Conservation (phyloP, 2,888 invertebrate genomes). For the Drosophila paramelanica region DNA sequence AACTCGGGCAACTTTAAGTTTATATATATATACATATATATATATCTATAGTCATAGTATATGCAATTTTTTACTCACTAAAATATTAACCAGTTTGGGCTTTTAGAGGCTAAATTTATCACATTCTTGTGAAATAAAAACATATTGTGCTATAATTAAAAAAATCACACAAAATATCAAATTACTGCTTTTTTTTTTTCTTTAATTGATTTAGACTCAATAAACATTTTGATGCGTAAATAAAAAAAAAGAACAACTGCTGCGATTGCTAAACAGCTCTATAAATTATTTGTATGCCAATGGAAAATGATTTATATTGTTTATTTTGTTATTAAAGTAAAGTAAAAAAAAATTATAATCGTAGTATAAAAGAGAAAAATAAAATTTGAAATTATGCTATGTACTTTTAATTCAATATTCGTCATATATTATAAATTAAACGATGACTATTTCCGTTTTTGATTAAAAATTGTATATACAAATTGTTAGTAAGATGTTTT, state of each 20-base stretch:
- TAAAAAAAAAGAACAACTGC: not conserved
- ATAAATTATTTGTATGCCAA: too few relatives aligned
- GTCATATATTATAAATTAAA: too few relatives aligned
- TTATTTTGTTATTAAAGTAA: not conserved
- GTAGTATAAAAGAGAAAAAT: too few relatives aligned
- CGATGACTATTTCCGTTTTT: too few relatives aligned
- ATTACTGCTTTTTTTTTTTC: not conserved
- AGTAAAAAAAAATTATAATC: too few relatives aligned
- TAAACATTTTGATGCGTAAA: not conserved
- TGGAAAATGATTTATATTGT: not conserved
- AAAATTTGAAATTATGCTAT: too few relatives aligned
- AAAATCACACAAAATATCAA: not conserved
- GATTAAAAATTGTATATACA: too few relatives aligned
- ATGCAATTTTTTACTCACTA: not conserved
- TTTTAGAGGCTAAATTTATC: slow-evolving; percentile 6
- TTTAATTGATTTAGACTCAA: not conserved
- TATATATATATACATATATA: not conserved
- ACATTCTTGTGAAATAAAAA: slow-evolving; percentile 8
- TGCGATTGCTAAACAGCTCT: not conserved
- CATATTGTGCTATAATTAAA: not conserved
- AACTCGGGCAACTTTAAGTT: not conserved
- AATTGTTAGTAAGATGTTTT: too few relatives aligned
- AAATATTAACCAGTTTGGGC: not conserved
- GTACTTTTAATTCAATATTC: too few relatives aligned
- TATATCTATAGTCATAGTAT: not conserved